Percentiles rank a stretch among this genome's conserved stretches.
Conservation (phyloP, 1,140 invertebrate species). For the Metaphire vulgaris region DNA sequence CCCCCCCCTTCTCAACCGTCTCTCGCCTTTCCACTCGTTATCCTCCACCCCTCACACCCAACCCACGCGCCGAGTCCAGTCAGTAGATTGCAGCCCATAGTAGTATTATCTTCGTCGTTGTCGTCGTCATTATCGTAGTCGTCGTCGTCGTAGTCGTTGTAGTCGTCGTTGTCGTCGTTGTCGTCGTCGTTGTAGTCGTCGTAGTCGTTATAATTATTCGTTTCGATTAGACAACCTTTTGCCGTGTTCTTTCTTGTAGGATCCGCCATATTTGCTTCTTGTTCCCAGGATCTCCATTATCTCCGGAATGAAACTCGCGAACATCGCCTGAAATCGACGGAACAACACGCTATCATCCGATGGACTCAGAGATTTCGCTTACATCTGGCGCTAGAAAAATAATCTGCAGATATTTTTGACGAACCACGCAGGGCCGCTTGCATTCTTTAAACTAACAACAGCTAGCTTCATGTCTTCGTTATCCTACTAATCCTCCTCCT, state of each 20-base stretch:
- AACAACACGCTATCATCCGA: too few species aligned
- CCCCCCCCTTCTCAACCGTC: too few species aligned
- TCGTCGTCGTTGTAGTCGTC: not conserved
- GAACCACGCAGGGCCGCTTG: too few species aligned
- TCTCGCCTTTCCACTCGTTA: too few species aligned
- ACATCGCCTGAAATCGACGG: constrained; percentile 58
- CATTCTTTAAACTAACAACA: too few species aligned
- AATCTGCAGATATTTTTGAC: too few species aligned
- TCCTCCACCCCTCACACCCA: too few species aligned
- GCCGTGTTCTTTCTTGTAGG: constrained; percentile 98
- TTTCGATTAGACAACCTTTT: constrained; percentile 65
- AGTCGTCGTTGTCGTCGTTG: not conserved
- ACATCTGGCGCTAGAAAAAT: too few species aligned
- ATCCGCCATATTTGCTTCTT: constrained; percentile 98
- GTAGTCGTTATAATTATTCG: not conserved
- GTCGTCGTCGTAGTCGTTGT: not conserved
- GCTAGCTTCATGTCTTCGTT: too few species aligned
- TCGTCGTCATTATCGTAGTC: not conserved
- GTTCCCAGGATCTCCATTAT: constrained; percentile 99
- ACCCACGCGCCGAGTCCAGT: too few species aligned
- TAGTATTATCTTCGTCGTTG: not conserved
- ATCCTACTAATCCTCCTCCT: too few species aligned
- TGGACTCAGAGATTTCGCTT: too few species aligned
- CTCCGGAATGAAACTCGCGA: constrained; percentile 99
- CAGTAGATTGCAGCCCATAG: not conserved